These are phyloP conservation scores for Ormyrus rosae DNA, from an alignment of 2,888 invertebrate species.

Conservation along the genomic window DNA sequence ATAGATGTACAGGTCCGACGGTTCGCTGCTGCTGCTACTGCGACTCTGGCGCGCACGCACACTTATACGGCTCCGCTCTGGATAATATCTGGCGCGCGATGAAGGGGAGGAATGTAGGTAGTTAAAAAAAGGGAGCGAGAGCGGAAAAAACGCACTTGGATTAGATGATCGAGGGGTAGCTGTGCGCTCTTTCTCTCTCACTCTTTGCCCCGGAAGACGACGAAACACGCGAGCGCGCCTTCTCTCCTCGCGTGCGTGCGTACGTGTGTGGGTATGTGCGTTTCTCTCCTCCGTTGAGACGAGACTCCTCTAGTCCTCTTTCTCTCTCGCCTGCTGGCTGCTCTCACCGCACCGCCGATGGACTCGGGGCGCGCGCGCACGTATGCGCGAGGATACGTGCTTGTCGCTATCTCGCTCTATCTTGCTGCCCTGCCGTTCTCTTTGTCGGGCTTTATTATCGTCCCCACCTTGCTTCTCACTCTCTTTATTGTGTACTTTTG, in stretches of 20 bases:
- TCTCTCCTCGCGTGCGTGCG: slow-evolving; percentile 11
- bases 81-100: too few relatives aligned
- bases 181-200: not conserved
- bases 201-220: slow-evolving; percentile 4
- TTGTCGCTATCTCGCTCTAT: not conserved
- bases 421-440: too few relatives aligned
- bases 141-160: slow-evolving; percentile 3
- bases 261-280: not conserved
- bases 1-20: not conserved
- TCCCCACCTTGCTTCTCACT: not conserved
- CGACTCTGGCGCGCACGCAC: not conserved
- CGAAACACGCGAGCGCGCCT: not conserved
- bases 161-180: too few relatives aligned
- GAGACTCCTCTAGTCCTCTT: not conserved
- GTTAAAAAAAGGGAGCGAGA: not conserved
- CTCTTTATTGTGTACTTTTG: not conserved
- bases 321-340: not conserved
- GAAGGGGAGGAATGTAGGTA: not conserved
- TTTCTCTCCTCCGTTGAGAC: too few relatives aligned
- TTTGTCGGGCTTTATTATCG: too few relatives aligned
- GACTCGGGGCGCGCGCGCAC: too few relatives aligned
- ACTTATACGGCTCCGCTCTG: too few relatives aligned
- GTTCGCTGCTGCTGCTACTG: not conserved
- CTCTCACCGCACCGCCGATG: not conserved
- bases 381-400: too few relatives aligned